phyloP scores from a whole-genome alignment of 2,888 invertebrate genomes.

The Amblyteles armatorius region DNA sequence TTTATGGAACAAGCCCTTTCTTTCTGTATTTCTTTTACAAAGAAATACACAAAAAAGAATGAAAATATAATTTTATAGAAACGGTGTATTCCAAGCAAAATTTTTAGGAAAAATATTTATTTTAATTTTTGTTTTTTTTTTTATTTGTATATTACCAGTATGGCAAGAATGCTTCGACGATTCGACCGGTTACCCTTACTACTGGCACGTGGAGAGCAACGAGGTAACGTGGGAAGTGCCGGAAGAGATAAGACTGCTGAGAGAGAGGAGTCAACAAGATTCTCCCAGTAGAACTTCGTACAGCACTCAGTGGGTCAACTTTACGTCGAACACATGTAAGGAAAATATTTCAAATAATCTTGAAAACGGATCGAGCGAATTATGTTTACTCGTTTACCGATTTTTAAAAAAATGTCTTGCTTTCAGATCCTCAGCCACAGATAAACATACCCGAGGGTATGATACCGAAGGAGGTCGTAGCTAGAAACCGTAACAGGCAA shows the following conservation, averaged over 20 bases:
- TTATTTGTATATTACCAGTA: constrained; percentile 81
- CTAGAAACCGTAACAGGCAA: constrained; percentile 81
- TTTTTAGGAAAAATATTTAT: background rate
- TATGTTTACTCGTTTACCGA: constrained; percentile 42
- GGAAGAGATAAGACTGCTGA: constrained; percentile 79
- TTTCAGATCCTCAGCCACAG: constrained; percentile 79
- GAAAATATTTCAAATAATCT: background rate
- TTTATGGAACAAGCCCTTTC: too few relatives aligned
- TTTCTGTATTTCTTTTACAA: too few relatives aligned
- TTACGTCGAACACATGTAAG: constrained; percentile 75
- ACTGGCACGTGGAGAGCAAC: constrained; percentile 88
- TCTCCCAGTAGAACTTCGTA: constrained; percentile 70
- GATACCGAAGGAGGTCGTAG: constrained; percentile 83
- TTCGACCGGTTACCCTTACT: constrained; percentile 87
- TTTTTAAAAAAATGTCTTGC: background rate
- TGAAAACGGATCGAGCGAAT: background rate
- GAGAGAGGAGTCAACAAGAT: constrained; percentile 72
- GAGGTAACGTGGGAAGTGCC: constrained; percentile 89
- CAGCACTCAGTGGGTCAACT: constrained; percentile 75
- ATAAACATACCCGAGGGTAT: constrained; percentile 82
- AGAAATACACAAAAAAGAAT: too few relatives aligned
- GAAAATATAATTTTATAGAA: too few relatives aligned
- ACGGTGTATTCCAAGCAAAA: background rate
- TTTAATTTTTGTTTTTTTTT: background rate
- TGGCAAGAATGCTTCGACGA: constrained; percentile 89